Base-by-base conservation (phyloP, 2,113 vertebrate genomes). In the Leptobrachium leishanense region DNA sequence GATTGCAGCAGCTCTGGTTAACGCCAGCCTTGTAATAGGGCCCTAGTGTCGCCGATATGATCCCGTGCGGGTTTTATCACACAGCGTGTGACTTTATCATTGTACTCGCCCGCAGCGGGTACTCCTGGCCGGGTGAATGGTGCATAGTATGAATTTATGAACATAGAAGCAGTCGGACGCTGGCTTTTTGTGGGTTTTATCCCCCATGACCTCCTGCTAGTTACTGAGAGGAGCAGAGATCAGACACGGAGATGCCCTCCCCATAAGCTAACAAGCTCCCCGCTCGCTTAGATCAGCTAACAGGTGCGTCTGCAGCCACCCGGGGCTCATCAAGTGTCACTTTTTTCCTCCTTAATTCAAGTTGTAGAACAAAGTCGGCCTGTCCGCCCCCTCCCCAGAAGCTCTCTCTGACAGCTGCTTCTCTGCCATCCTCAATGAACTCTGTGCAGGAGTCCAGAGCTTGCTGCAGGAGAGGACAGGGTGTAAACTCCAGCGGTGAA, bases 291-390 rank as follows among this genome's bases (percentile, higher is more conserved):
- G 70, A 70, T 62, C 77, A 68, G 78, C 70, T 74, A 74, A 81
- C 78, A 81, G 78, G 78, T 81, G 78, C 74, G 70, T 46, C 63
- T 50, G 57, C 46, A 68, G 78, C 50, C 73, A 72, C 57, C 64
- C 64, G 50, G 42, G 65, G 67, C 78, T 42, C 71, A 81, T 81
- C 78, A 74, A 81, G 78, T 81, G 78, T 81, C 78, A 74, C 62
- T 76, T 68, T 75, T 74, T 76, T 75, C 55, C 64, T 72, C 57
- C 57, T 79, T 68, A 62, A 70, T 70, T 72, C 59, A 79, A 72
- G 62, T 62, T 39, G 68, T 65, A 74, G 71, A 68, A 81, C 71
- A 81, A 81, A 81, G 78, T 81, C 71, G 62, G 72, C 72, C 42
- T 72, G 20, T 62, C 31, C 40, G 63, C 76, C 76, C 65, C 72